Conservation (phyloP, 2,888 invertebrate genomes). For the Cheilosia vernalis region DNA sequence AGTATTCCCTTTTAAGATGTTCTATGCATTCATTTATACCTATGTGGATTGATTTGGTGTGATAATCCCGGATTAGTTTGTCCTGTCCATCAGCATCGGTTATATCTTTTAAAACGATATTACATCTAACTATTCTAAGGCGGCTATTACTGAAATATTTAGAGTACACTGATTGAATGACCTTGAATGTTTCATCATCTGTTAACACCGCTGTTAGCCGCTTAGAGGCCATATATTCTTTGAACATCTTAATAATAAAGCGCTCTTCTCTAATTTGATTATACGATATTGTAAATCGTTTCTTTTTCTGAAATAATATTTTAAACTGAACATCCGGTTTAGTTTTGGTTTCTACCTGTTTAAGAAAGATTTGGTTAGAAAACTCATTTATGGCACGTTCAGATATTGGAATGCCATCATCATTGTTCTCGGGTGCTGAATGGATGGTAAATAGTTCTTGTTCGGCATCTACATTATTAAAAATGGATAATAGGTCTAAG, state of each 20-base stretch:
- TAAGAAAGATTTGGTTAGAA: constrained; percentile 29
- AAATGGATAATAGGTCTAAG: background rate
- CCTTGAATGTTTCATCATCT: constrained; percentile 35
- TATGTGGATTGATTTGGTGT: constrained; percentile 18
- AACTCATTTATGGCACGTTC: constrained; percentile 59
- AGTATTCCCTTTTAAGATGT: constrained; percentile 43
- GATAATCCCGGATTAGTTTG: constrained; percentile 16
- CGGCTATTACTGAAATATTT: constrained; percentile 20
- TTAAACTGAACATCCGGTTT: background rate
- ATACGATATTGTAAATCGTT: background rate
- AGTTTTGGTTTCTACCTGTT: constrained; percentile 36
- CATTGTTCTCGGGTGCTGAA: constrained; percentile 16
- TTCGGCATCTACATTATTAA: background rate
- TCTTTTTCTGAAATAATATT: constrained; percentile 12
- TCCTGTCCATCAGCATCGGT: background rate
- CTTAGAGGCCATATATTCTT: background rate
- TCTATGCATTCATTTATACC: constrained; percentile 36
- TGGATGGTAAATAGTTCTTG: constrained; percentile 2
- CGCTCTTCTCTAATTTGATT: background rate
- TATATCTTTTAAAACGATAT: constrained; percentile 11
- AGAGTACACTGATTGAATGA: constrained; percentile 28
- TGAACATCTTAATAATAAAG: background rate
- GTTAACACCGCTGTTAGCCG: background rate
- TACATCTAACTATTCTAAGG: constrained; percentile 17
- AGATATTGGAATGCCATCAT: constrained; percentile 35